A percentile compares a stretch with the other conserved stretches of the same genome.
These are phyloP conservation scores for Nycticryphes semicollaris DNA, from an alignment of 2,113 vertebrate species.

Conservation along the genomic window DNA sequence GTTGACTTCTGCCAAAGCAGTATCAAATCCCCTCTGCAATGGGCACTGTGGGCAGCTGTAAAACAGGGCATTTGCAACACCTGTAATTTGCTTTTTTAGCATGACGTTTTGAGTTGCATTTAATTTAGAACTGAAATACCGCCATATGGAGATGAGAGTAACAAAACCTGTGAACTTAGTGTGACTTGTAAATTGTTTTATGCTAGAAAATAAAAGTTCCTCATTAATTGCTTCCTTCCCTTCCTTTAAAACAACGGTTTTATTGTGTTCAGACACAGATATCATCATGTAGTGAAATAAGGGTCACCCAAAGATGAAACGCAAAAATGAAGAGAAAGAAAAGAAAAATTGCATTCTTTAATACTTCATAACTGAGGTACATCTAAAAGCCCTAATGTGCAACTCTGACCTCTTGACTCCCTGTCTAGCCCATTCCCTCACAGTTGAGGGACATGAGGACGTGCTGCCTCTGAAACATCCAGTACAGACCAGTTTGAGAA, in stretches of 20 bases:
- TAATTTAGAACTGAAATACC: background rate
- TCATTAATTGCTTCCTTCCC: background rate
- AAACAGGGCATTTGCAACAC: background rate
- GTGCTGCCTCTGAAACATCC: background rate
- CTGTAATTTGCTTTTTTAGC: background rate
- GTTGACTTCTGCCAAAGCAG: background rate
- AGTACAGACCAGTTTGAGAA: background rate
- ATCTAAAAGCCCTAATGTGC: background rate
- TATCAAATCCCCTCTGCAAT: background rate
- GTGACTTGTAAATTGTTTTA: background rate
- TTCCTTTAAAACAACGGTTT: background rate
- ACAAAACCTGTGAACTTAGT: background rate
- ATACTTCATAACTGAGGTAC: background rate
- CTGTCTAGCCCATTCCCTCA: background rate
- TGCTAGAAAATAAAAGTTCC: background rate
- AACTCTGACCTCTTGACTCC: background rate
- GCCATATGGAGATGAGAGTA: background rate
- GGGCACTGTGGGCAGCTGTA: background rate
- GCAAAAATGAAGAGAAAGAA: background rate
- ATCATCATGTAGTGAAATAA: background rate
- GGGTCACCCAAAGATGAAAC: background rate
- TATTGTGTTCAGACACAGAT: background rate
- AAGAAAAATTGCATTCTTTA: background rate
- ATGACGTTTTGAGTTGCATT: background rate
- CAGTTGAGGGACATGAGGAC: rapidly evolving